Conservation (phyloP, 2,113 vertebrate genomes). For the Pterophyllum scalare region DNA sequence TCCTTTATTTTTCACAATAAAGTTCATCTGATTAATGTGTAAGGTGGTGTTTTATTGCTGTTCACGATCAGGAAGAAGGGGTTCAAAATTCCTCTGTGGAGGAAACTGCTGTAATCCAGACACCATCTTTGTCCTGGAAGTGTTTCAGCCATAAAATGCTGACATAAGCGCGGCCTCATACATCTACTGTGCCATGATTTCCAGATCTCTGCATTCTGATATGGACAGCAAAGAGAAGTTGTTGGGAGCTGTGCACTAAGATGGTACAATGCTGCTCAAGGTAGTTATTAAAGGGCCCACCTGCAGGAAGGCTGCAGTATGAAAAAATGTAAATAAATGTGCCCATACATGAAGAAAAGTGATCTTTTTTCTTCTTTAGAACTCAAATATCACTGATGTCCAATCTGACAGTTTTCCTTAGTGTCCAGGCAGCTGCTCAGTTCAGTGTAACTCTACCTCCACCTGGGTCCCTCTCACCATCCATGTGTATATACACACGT, state of each 20-base stretch:
- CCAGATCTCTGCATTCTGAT: neutral
- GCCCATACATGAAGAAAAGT: accelerated
- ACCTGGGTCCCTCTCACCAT: too few relatives aligned
- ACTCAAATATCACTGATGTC: neutral
- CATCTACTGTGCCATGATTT: too few relatives aligned
- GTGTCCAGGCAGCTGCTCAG: too few relatives aligned
- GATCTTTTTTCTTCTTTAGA: too few relatives aligned
- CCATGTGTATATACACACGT: too few relatives aligned
- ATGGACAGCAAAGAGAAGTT: neutral
- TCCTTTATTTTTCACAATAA: neutral
- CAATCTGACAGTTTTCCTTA: too few relatives aligned
- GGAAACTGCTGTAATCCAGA: neutral
- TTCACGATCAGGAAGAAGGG: neutral
- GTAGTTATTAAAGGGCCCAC: too few relatives aligned
- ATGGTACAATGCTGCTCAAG: neutral
- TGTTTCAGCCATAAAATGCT: neutral
- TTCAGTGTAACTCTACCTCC: too few relatives aligned
- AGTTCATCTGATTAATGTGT: neutral
- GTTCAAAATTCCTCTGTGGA: neutral
- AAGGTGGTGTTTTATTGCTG: neutral
- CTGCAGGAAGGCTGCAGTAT: neutral
- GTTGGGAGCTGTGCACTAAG: too few relatives aligned
- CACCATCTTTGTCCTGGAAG: neutral
- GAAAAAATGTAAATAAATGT: accelerated
- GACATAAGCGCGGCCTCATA: neutral